These are phyloP conservation scores for Rugalucina vietnamica DNA, from an alignment of 2,888 invertebrate species.

Conservation along the genomic window DNA sequence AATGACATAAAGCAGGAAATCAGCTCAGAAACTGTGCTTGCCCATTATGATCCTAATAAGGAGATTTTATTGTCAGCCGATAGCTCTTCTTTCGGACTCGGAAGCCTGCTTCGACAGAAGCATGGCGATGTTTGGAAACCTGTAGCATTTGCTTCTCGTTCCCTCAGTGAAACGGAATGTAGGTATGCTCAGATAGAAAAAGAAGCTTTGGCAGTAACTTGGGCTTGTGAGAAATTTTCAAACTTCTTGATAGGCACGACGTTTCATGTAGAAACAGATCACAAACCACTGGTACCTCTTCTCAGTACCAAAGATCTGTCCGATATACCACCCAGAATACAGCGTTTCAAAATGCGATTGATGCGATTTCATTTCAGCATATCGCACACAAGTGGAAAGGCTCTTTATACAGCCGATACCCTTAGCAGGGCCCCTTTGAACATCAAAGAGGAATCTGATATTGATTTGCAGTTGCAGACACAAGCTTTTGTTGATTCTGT, in stretches of 20 bases:
- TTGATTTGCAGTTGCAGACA: background rate
- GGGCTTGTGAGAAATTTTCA: conserved; percentile 1
- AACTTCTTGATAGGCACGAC: too few species aligned
- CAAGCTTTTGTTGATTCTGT: background rate
- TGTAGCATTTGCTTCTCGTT: too few species aligned
- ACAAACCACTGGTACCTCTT: conserved; percentile 25
- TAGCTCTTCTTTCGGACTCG: too few species aligned
- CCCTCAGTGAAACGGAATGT: background rate
- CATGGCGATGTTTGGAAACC: too few species aligned
- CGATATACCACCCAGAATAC: conserved; percentile 33
- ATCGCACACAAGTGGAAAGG: background rate
- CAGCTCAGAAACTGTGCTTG: too few species aligned
- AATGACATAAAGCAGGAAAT: conserved; percentile 20
- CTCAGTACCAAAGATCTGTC: conserved; percentile 19
- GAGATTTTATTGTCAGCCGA: too few species aligned
- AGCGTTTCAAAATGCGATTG: conserved; percentile 33
- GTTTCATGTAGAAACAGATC: too few species aligned
- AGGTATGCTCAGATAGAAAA: background rate
- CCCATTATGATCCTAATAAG: too few species aligned
- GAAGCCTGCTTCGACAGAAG: too few species aligned
- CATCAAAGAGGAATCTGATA: background rate
- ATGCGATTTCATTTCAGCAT: conserved; percentile 37
- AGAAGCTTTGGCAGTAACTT: background rate
- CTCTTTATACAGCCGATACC: background rate
- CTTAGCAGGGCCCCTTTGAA: background rate